Evolutionary conservation across 2,888 invertebrate species (phyloP).

Genomic region (Spilosoma lubricipeda): DNA sequence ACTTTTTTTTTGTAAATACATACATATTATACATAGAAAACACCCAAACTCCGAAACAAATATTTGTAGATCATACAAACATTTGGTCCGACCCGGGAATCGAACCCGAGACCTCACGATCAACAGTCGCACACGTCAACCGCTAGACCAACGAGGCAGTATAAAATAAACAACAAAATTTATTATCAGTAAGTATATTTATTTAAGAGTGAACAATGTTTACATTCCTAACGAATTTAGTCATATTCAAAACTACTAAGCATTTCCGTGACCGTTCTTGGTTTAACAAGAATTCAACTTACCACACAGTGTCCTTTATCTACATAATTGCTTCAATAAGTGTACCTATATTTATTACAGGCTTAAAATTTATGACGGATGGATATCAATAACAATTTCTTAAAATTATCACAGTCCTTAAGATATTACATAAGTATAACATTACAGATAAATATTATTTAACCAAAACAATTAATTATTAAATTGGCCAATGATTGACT

Average conservation of each 20-base stretch:
- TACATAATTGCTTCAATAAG: background rate
- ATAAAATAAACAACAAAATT: background rate
- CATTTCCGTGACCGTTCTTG: conserved; percentile 24
- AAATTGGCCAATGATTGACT: conserved; percentile 26
- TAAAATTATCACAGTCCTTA: conserved; percentile 65
- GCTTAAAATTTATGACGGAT: conserved; percentile 50
- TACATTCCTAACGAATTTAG: conserved; percentile 13
- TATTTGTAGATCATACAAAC: no score
- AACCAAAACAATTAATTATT: conserved; percentile 39
- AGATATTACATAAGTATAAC: conserved; percentile 21
- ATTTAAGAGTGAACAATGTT: conserved; percentile 36
- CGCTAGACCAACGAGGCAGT: no score
- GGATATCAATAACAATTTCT: conserved; percentile 54
- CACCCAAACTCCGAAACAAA: no score
- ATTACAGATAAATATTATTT: conserved; percentile 14
- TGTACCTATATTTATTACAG: conserved; percentile 13
- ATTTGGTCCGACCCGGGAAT: no score
- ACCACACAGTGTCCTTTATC: conserved; percentile 6
- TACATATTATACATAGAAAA: no score
- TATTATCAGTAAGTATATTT: conserved; percentile 23
- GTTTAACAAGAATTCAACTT: conserved; percentile 2
- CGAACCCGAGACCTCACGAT: no score
- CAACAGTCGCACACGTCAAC: no score
- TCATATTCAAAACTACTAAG: conserved; percentile 38
- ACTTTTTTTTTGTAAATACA: no score